A percentile compares a stretch with the other conserved stretches of the same genome.
Evolutionary conservation across 2,888 invertebrate genomes (phyloP).

Genomic region (Drosophila mulleri): DNA sequence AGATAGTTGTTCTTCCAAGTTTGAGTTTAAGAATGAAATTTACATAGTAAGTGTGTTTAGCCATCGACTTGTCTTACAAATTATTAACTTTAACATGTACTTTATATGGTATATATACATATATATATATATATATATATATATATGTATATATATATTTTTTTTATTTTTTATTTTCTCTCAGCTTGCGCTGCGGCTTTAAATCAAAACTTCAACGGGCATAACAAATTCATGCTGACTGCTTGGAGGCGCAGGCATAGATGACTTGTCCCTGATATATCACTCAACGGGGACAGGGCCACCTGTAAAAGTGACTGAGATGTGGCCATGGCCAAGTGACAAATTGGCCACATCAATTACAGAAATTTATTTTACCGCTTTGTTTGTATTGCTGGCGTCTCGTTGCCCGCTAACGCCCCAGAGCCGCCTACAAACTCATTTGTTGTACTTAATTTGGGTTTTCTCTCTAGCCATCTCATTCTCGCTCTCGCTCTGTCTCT

Average conservation of each 20-base stretch:
- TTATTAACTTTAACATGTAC: not conserved
- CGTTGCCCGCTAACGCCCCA: slow-evolving; percentile 36
- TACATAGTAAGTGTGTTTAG: not conserved
- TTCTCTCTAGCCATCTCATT: slow-evolving; percentile 2
- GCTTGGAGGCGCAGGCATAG: slow-evolving; percentile 11
- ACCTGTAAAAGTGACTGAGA: slow-evolving; percentile 74
- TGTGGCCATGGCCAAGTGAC: slow-evolving; percentile 75
- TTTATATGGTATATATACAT: not conserved
- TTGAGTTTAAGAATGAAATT: not conserved
- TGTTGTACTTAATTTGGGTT: slow-evolving; percentile 76
- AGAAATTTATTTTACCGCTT: slow-evolving; percentile 74
- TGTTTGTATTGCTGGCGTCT: slow-evolving; percentile 57
- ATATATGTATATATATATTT: too few species aligned
- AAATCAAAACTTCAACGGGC: slow-evolving; percentile 59
- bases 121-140: not conserved
- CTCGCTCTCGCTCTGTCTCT: not conserved
- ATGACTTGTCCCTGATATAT: slow-evolving; percentile 64
- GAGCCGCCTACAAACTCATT: slow-evolving; percentile 70
- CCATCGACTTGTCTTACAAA: not conserved
- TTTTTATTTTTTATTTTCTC: slow-evolving; percentile 9
- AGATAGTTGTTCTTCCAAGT: not conserved
- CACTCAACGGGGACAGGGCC: slow-evolving; percentile 62
- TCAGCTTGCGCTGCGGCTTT: slow-evolving; percentile 65
- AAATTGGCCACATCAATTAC: slow-evolving; percentile 81
- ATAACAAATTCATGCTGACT: slow-evolving; percentile 43